Evolutionary conservation across 2,888 invertebrate species (phyloP).

Genomic region (Caradrina clavipalpis): DNA sequence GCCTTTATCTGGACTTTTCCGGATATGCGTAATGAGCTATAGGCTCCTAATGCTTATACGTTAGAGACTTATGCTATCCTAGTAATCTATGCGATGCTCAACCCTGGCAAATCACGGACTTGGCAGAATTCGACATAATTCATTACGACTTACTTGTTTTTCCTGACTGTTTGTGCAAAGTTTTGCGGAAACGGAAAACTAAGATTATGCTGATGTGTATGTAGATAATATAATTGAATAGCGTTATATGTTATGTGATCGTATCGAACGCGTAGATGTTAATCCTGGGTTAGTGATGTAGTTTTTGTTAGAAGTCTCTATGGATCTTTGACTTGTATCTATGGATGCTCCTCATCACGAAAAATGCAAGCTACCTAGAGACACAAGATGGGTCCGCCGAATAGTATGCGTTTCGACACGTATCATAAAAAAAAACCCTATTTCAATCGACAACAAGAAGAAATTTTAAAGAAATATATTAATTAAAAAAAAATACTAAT

Average conservation of each 20-base stretch:
- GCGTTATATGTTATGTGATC: slow-evolving; percentile 31
- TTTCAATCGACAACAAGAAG: no score
- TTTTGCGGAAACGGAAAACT: slow-evolving; percentile 64
- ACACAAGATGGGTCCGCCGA: not conserved
- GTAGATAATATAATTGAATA: slow-evolving; percentile 64
- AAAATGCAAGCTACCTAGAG: not conserved
- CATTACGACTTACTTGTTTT: slow-evolving; percentile 84
- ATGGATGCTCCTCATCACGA: not conserved
- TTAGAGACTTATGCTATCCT: slow-evolving; percentile 18
- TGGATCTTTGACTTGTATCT: not conserved
- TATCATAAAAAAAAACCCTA: no score
- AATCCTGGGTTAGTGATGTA: slow-evolving; percentile 35
- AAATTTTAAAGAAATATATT: no score
- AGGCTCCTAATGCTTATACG: not conserved
- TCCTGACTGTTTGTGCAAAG: slow-evolving; percentile 67
- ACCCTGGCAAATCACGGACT: slow-evolving; percentile 51
- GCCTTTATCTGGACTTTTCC: not conserved
- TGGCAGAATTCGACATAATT: slow-evolving; percentile 73
- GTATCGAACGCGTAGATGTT: slow-evolving; percentile 30
- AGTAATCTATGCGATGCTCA: slow-evolving; percentile 52
- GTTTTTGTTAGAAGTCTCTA: slow-evolving; percentile 16
- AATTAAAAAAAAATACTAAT: no score
- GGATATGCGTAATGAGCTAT: no score
- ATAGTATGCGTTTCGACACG: no score
- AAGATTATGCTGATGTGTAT: slow-evolving; percentile 56